These are phyloP conservation scores for Anastrepha obliqua DNA, from an alignment of 1,140 invertebrate species.

Conservation along the genomic window DNA sequence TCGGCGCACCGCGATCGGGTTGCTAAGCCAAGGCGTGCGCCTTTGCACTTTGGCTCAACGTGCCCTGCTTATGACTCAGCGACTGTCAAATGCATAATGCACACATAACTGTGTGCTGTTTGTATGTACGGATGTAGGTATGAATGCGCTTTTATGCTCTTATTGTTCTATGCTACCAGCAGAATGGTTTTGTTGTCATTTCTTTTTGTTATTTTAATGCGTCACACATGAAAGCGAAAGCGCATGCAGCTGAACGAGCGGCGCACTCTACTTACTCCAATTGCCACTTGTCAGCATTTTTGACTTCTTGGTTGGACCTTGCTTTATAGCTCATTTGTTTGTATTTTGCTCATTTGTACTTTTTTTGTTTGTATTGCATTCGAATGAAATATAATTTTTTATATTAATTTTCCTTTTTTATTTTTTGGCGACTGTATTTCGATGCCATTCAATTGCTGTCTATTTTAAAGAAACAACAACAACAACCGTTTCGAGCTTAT, in stretches of 20 bases:
- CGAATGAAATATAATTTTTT: neutral
- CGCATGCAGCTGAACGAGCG: neutral
- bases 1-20: neutral
- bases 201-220: neutral
- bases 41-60: neutral
- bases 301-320: neutral
- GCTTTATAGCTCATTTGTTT: neutral
- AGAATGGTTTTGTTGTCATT: neutral
- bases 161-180: neutral
- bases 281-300: neutral
- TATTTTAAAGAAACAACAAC: neutral
- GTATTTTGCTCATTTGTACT: neutral
- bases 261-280: neutral
- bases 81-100: neutral
- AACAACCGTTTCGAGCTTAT: neutral
- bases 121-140: neutral
- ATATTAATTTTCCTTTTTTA: neutral
- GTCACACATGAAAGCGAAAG: conserved; percentile 9
- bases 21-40: too few relatives aligned
- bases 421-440: too few relatives aligned
- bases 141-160: neutral
- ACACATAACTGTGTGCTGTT: neutral
- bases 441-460: neutral
- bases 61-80: neutral
- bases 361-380: neutral